Percentiles rank a stretch among this genome's conserved stretches.
Conservation (phyloP, 2,888 invertebrate species). For the Lysandra coridon region DNA sequence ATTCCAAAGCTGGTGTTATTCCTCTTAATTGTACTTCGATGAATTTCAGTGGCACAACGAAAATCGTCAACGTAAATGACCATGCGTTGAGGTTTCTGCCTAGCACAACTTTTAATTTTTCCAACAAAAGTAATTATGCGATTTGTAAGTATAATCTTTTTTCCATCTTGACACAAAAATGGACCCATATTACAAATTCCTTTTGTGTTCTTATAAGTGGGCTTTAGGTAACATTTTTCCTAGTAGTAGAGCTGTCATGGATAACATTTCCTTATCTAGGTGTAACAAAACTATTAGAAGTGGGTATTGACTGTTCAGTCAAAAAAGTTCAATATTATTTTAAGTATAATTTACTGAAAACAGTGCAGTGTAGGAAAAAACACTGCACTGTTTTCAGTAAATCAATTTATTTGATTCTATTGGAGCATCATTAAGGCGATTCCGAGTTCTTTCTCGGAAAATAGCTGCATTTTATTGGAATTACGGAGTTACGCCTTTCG, state of each 20-base stretch:
- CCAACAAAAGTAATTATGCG: neutral
- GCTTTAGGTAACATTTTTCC: neutral
- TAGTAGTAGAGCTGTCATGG: neutral
- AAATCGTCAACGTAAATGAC: neutral
- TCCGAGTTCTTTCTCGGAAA: neutral
- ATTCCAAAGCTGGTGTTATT: neutral
- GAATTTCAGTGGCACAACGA: neutral
- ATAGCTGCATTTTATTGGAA: neutral
- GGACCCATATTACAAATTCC: neutral
- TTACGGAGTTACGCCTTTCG: constrained; percentile 3
- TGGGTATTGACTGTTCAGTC: no score
- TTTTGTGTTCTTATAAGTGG: neutral
- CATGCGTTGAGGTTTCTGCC: no score
- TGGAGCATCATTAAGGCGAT: neutral
- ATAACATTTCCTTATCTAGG: no score
- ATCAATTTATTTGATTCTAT: neutral
- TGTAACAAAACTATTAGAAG: neutral
- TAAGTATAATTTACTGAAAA: neutral
- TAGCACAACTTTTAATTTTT: neutral
- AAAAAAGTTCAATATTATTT: no score
- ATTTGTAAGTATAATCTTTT: neutral
- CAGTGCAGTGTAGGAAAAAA: neutral
- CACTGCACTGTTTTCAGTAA: neutral
- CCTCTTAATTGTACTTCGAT: neutral
- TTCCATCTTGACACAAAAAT: neutral